Evolutionary conservation across 2,797 vertebrate species (phyloP), one percentile per base, ranked within the genome.

Genomic region (Anisognathus igniventris): DNA sequence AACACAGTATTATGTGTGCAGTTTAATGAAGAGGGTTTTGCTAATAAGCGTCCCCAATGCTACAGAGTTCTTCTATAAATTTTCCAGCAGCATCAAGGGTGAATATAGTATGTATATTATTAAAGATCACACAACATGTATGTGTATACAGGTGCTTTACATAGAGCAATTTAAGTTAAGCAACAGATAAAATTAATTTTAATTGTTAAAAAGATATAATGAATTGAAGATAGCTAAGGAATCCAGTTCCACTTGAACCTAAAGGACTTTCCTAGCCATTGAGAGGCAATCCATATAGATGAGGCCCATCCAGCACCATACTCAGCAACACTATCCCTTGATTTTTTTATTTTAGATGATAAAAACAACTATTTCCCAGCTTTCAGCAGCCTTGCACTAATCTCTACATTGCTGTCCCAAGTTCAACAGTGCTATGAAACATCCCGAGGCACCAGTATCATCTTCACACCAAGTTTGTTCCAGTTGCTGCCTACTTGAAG

Each of bases 131-230:
- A 71, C 4, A 83, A 65, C 5, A 50, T 3, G 1, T 30, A 54
- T n/a, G 10, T 22, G 1, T 44, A 57, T 28, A 66, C 4, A 33
- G 7, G 3, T 1, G 2, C 12, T 30, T 39, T 65, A 6, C 17
- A 31, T 6, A 61, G 2, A 57, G 15, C 28, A 67, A 44, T 37
- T 44, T 51, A 19, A 45, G 9, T 54, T 82, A 72, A 65, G 3
- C 7, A 92, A 56, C 5, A 33, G 4, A 50, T 20, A 60, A 31
- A 79, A 72, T 19, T 62, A 31, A 17, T 71, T 66, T 80, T 42
- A 78, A 12, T 9, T 77, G 35, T 54, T 84, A 58, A 62, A 62
- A 72, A 71, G 30, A 30, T 25, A 56, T 3, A 61, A 27, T 27
- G n/a, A 60, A 30, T 28, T 57, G 9, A 75, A 87, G 33, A 57